Conservation (phyloP, 2,797 vertebrate genomes). For the Pygocentrus nattereri region DNA sequence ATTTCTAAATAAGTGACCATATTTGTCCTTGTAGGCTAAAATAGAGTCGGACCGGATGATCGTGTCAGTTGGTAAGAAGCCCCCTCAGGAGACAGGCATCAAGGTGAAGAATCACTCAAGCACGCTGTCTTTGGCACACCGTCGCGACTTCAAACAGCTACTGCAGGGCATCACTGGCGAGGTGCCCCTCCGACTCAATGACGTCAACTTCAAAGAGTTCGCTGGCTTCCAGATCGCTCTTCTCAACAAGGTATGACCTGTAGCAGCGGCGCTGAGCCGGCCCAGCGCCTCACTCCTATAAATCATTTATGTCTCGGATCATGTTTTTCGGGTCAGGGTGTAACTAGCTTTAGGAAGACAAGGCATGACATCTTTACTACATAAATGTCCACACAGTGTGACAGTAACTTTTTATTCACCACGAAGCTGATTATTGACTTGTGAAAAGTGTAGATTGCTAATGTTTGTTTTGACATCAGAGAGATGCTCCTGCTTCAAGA, state of each 20-base stretch:
- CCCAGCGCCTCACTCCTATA: background rate
- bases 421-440: background rate
- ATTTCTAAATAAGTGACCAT: background rate
- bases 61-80: constrained; percentile 96
- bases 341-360: background rate
- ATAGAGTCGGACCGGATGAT: constrained; percentile 96
- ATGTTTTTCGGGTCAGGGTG: background rate
- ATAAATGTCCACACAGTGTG: background rate
- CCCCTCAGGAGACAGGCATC: constrained; percentile 93
- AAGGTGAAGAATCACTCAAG: constrained; percentile 95
- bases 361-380: background rate
- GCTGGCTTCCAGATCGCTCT: constrained; percentile 94
- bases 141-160: constrained; percentile 90
- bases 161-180: constrained; percentile 93
- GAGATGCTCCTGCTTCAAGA: no score
- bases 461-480: no score
- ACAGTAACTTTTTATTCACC: background rate
- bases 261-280: background rate
- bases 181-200: constrained; percentile 83
- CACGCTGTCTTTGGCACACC: constrained; percentile 86
- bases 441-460: background rate
- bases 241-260: constrained; percentile 88
- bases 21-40: constrained; percentile 85
- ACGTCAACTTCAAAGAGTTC: constrained; percentile 94
- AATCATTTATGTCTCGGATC: constrained; percentile 24